Conservation (phyloP, 1,140 invertebrate genomes). For the Odontomachus brunneus region DNA sequence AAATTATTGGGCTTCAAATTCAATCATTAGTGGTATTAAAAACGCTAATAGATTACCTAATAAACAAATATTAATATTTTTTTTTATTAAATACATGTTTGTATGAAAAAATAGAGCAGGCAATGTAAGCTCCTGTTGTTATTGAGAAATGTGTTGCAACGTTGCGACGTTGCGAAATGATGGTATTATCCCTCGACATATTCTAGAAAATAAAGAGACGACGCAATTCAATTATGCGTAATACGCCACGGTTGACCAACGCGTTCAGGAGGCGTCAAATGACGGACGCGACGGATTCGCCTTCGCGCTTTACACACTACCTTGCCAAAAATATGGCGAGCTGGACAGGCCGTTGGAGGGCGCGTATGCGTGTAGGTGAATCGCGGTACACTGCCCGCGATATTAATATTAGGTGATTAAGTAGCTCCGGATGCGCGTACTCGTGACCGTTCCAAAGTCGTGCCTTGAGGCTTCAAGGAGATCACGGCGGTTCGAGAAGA, state of each 20-base stretch:
- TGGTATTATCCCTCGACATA: neutral
- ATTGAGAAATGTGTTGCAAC: too few relatives aligned
- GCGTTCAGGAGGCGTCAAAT: slow-evolving; percentile 3
- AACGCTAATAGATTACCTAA: neutral
- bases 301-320: slow-evolving; percentile 54
- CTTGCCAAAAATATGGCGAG: slow-evolving; percentile 72
- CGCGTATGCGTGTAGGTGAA: slow-evolving; percentile 71
- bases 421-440: slow-evolving; percentile 79
- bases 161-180: neutral
- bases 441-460: slow-evolving; percentile 75
- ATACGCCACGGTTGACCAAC: neutral
- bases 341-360: slow-evolving; percentile 13
- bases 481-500: slow-evolving; percentile 70
- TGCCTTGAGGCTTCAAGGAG: slow-evolving; percentile 55
- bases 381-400: slow-evolving; percentile 68
- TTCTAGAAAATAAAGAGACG: neutral
- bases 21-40: neutral
- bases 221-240: slow-evolving; percentile 18
- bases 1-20: neutral
- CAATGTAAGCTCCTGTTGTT: neutral
- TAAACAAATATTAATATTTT: neutral
- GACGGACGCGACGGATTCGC: slow-evolving; percentile 60
- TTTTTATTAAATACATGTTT: neutral
- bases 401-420: slow-evolving; percentile 85
- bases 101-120: neutral